Evolutionary conservation across 1,140 invertebrate genomes (phyloP).

Genomic region (Apocrypta bakeri): DNA sequence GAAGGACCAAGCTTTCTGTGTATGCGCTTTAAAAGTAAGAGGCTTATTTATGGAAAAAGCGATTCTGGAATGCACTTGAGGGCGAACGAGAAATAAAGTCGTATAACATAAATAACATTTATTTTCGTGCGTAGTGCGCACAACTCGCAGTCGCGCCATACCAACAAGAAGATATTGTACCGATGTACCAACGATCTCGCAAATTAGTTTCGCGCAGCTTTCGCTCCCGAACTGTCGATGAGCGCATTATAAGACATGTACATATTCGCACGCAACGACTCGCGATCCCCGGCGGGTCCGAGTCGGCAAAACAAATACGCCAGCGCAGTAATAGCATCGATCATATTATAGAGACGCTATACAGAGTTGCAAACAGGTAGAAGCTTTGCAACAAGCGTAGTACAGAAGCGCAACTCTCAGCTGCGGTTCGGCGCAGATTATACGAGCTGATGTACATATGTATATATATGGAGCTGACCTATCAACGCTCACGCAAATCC

Average conservation of each 20-base stretch:
- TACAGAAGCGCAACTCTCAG: constrained; percentile 14
- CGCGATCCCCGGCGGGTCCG: too few relatives aligned
- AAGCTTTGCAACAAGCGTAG: too few relatives aligned
- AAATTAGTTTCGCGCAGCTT: constrained; percentile 32
- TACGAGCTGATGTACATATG: constrained; percentile 3
- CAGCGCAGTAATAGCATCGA: too few relatives aligned
- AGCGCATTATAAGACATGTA: neutral
- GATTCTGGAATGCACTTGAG: constrained; percentile 37
- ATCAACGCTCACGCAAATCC: neutral
- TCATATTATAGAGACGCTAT: neutral
- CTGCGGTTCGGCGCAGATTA: constrained; percentile 26
- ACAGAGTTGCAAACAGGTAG: too few relatives aligned
- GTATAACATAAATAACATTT: constrained; percentile 49
- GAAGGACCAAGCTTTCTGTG: constrained; percentile 2
- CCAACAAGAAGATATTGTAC: constrained; percentile 24
- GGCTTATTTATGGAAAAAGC: constrained; percentile 47
- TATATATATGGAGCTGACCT: too few relatives aligned
- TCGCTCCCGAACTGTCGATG: constrained; percentile 41
- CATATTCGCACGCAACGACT: neutral
- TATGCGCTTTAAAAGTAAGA: constrained; percentile 42
- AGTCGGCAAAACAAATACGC: too few relatives aligned
- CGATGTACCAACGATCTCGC: constrained; percentile 37
- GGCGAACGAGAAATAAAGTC: constrained; percentile 43
- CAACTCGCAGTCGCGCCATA: neutral
- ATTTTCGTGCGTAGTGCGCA: constrained; percentile 36